Evolutionary conservation across 2,797 vertebrate species (phyloP).

Genomic region (Tragelaphus eurycerus): DNA sequence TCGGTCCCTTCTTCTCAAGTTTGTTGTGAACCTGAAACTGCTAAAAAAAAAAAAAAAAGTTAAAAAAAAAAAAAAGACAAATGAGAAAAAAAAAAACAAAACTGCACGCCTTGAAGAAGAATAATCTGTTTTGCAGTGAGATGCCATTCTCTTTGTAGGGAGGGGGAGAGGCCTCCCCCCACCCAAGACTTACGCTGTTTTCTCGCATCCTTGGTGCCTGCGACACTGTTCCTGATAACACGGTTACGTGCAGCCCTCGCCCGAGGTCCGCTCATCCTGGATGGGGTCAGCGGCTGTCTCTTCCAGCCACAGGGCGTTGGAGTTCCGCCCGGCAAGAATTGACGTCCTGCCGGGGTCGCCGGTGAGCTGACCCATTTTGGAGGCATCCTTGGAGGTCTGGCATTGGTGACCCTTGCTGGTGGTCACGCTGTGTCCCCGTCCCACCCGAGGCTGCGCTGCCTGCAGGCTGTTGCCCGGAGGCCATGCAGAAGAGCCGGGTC

Average conservation of each 20-base stretch:
- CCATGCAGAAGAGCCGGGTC: not conserved
- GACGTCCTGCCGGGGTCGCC: fast-evolving
- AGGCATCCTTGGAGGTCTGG: not conserved
- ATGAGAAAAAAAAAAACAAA: not conserved
- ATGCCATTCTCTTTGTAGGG: fast-evolving
- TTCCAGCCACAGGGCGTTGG: fast-evolving
- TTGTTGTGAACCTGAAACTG: not conserved
- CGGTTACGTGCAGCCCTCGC: fast-evolving
- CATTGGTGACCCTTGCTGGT: fast-evolving
- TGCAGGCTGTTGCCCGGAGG: not conserved
- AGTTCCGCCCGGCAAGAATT: fast-evolving
- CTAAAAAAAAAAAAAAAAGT: not conserved
- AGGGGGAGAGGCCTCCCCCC: not conserved
- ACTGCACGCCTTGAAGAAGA: not conserved
- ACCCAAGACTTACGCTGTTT: fast-evolving
- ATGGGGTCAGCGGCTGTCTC: not conserved
- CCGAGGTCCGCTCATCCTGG: fast-evolving
- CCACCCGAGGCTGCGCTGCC: fast-evolving
- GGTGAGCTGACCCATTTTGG: too few relatives aligned
- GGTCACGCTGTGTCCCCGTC: fast-evolving
- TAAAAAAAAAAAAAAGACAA: not conserved
- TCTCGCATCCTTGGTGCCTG: fast-evolving
- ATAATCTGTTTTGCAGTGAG: not conserved
- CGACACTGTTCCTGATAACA: fast-evolving
- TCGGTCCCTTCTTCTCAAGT: not conserved